Evolutionary conservation across 2,888 invertebrate species (phyloP).

Genomic region (Rotaria macrura): DNA sequence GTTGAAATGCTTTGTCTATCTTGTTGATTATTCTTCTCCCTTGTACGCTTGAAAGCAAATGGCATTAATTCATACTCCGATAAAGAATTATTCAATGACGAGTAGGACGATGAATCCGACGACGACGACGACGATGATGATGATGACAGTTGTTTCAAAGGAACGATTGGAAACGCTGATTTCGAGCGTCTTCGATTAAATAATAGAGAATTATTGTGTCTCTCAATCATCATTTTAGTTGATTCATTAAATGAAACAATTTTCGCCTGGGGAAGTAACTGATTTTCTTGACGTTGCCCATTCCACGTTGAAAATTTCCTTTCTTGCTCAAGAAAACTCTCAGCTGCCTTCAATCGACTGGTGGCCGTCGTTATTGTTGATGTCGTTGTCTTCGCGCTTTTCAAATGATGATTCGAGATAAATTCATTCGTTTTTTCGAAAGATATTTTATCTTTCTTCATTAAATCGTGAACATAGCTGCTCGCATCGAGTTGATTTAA

Average conservation of each 20-base stretch:
- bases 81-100: background rate
- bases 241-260: background rate
- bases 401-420: too few species aligned
- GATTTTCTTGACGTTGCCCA: background rate
- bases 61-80: background rate
- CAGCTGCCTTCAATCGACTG: background rate
- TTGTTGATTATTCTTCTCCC: background rate
- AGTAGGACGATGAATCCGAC: background rate
- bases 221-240: background rate
- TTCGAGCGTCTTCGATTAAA: background rate
- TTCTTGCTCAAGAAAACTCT: background rate
- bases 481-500: slow-evolving; percentile 17
- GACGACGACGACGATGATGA: background rate
- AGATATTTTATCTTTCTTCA: background rate
- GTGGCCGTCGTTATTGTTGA: background rate
- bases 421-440: too few species aligned
- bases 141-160: background rate
- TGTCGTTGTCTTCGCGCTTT: too few species aligned
- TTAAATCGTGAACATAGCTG: slow-evolving; percentile 13
- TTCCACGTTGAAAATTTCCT: background rate
- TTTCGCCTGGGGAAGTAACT: background rate
- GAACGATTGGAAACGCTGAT: background rate
- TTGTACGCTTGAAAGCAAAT: background rate
- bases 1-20: too few species aligned
- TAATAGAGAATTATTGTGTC: background rate